Evolutionary conservation across 2,888 invertebrate species (phyloP), one percentile per base, ranked within the genome.

Genomic region (Odontocolon sp.): DNA sequence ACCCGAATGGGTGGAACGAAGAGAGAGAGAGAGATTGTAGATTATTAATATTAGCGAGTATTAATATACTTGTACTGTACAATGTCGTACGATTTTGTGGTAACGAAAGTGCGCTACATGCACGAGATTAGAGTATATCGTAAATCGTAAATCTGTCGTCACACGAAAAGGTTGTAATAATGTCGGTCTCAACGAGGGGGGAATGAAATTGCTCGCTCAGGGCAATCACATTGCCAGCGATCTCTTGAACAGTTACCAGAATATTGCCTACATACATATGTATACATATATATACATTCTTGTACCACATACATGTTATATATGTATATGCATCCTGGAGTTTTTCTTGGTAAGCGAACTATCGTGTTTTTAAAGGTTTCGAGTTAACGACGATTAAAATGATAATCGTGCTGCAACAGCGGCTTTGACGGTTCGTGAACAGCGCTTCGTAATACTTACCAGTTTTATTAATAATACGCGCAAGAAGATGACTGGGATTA

Each of bases 401-500:
- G 45, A 56, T 56, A 71, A 71, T 71, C 38, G 40, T 21, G 40
- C 28, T 11, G 21, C 45, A 59, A 14, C 45, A 61, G 50, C 69
- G 26, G 36, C 47, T 67, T 61, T 72, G n/a, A n/a, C 75, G 54
- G 28, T 71, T 75, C 77, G 61, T 50, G 81, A 52, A 68, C 52
- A 71, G 63, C 70, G 52, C 52, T 16, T 61, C 47, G 61, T 75
- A 68, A 74, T 69, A 64, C n/a, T n/a, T n/a, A n/a, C 42, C 26
- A 54, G 18, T 47, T 61, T 80, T 79, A 79, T 81, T 80, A 81
- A 82, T 83, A 80, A 76, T 42, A 36, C 50, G 45, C 8, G 31
- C 76, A 74, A 69, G 64, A 82, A 77, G 73, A 77, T 64, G 71
- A 56, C 40, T 68, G 68, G 64, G 74, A 78, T 79, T 78, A 80